phyloP scores from a whole-genome alignment of 2,888 invertebrate genomes.

The Phanerotoma sp. region DNA sequence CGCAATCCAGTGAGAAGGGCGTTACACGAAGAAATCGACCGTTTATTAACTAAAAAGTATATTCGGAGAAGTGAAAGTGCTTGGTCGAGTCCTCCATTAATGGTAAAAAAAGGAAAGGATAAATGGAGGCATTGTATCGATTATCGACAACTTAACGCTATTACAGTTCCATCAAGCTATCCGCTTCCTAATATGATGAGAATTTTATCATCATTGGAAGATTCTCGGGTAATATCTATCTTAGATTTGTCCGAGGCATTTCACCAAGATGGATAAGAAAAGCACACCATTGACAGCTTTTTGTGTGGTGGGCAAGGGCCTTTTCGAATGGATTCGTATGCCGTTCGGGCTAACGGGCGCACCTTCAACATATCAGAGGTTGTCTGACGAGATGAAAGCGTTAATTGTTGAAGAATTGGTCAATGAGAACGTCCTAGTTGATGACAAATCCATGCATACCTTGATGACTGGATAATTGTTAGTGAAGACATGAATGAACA shows the following conservation, averaged over 20 bases:
- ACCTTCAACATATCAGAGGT: slow-evolving; percentile 24
- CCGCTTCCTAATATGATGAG: background rate
- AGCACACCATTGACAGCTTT: slow-evolving; percentile 19
- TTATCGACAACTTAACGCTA: no score
- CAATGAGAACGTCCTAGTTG: slow-evolving; percentile 13
- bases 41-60: no score
- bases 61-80: no score
- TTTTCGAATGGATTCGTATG: slow-evolving; percentile 28
- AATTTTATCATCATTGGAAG: background rate
- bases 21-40: no score
- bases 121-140: no score
- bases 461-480: slow-evolving; percentile 29
- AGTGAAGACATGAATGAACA: slow-evolving; percentile 26
- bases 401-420: slow-evolving; percentile 23
- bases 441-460: slow-evolving; percentile 18
- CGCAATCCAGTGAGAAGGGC: no score
- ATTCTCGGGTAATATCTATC: background rate
- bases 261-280: slow-evolving; percentile 6
- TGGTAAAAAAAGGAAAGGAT: no score
- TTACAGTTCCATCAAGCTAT: background rate
- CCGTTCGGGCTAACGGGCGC: slow-evolving; percentile 30
- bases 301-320: slow-evolving; percentile 24
- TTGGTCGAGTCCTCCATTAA: no score
- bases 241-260: background rate
- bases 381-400: no score